Evolutionary conservation across 2,797 vertebrate genomes (phyloP).

Genomic region (Amblyraja radiata): DNA sequence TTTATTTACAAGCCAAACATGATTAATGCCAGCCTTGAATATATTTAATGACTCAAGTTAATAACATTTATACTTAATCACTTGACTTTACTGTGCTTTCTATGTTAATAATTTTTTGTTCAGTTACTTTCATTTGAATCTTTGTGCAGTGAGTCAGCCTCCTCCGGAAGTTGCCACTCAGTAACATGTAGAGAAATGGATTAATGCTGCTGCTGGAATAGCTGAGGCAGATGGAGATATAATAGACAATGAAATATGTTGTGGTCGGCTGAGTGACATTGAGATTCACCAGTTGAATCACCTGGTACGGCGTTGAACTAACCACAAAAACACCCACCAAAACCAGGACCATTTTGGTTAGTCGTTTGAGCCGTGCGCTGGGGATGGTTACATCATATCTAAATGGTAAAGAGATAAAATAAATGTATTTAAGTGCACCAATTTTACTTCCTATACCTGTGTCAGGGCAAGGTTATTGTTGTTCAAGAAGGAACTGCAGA

Average conservation of each 20-base stretch:
- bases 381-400: conserved; percentile 50
- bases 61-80: conserved; percentile 40
- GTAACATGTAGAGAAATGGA: conserved; percentile 55
- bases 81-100: conserved; percentile 46
- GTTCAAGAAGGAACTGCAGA: no score
- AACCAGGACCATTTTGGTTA: conserved; percentile 53
- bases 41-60: no score
- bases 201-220: conserved; percentile 55
- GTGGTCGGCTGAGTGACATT: conserved; percentile 46
- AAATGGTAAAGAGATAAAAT: conserved; percentile 40
- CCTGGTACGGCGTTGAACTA: conserved; percentile 50
- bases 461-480: not conserved
- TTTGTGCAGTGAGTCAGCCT: conserved; percentile 41
- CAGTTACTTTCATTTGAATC: conserved; percentile 39
- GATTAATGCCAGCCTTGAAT: no score
- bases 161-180: conserved; percentile 56
- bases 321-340: conserved; percentile 49
- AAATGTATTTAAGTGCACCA: not conserved
- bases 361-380: conserved; percentile 48
- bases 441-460: not conserved
- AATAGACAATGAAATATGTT: conserved; percentile 53
- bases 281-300: conserved; percentile 55
- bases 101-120: conserved; percentile 42
- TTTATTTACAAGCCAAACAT: no score
- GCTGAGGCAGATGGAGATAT: conserved; percentile 56